A percentile compares a stretch with the other conserved stretches of the same genome.
Conservation (phyloP, 30 jellyfish, hydroid and myxozoan genomes). For the Nemopilema nomurai region DNA sequence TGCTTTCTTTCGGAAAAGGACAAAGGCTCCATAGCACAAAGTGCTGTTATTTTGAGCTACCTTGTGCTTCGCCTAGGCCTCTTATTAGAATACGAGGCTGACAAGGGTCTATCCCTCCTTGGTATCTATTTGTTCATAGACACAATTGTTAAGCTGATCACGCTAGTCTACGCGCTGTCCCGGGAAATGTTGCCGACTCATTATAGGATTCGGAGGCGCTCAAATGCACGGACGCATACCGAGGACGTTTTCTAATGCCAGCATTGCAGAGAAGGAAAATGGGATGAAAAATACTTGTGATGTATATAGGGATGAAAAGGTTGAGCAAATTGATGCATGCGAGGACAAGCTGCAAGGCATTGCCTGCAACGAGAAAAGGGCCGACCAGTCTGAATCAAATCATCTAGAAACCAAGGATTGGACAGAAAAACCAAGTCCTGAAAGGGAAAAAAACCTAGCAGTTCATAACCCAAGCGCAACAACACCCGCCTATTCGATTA, state of each 20-base stretch:
- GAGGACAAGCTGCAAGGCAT: neutral
- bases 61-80: slow-evolving; percentile 38
- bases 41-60: slow-evolving; percentile 5
- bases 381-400: too few species aligned
- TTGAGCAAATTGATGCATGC: neutral
- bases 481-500: slow-evolving; percentile 9
- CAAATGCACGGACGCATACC: neutral
- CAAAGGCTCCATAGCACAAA: neutral
- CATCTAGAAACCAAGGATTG: too few species aligned
- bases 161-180: slow-evolving; percentile 4
- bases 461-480: slow-evolving; percentile 11
- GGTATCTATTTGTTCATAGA: slow-evolving; percentile 6
- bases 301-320: neutral
- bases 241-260: neutral
- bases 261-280: neutral
- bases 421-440: neutral
- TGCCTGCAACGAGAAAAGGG: neutral
- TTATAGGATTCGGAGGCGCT: neutral
- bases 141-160: neutral
- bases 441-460: neutral
- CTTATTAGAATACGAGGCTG: slow-evolving; percentile 1
- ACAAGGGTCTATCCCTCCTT: neutral
- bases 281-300: neutral
- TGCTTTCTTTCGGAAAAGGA: slow-evolving; percentile 9
- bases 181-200: neutral